Evolutionary conservation across 1,140 invertebrate genomes (phyloP), one percentile per base, ranked within the genome.

Genomic region (Caenorhabditis latens): DNA sequence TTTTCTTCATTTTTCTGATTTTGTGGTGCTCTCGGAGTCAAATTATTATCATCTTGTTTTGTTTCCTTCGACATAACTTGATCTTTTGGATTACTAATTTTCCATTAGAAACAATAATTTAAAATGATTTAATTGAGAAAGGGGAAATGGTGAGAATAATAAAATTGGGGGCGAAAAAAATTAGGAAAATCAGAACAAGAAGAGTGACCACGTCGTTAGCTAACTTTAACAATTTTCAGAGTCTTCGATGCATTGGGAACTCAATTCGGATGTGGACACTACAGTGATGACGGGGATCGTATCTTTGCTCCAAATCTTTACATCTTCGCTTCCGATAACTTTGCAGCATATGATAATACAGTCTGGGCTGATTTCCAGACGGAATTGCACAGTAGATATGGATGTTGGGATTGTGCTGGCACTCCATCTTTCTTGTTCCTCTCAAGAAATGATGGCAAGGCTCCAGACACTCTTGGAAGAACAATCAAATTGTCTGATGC

Each of bases 221-320:
- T 1, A 32, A 32, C 32, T 32, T 13, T 71, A 0, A 32, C 6
- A n/a, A 16, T 24, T 79, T 79, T 79, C 71, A 79, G 71, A 79
- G 71, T 79, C 7, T 79, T 79, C 71, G 2, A n/a, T 21, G 11
- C 71, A 1, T 53, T 79, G 46, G 71, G 71, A 79, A 79, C 71
- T 79, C 71, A 79, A 79, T 79, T 79, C 21, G 71, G 71, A 79
- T 79, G 71, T 24, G 71, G 71, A 79, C 71, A 79, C 21, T 79
- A 79, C 46, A 79, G 71, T 32, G 71, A 79, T 21, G 46, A 79
- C 40, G 46, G 46, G 4, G 71, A 79, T 53, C 46, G 71, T 53
- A 50, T 79, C 4, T 79, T 79, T 24, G 71, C 71, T 79, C 71
- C 71, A 79, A 79, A 79, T 50, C 71, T 79, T 11, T 79, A 53